Conservation (phyloP, 2,797 vertebrate genomes). For the Oophaga sylvatica region DNA sequence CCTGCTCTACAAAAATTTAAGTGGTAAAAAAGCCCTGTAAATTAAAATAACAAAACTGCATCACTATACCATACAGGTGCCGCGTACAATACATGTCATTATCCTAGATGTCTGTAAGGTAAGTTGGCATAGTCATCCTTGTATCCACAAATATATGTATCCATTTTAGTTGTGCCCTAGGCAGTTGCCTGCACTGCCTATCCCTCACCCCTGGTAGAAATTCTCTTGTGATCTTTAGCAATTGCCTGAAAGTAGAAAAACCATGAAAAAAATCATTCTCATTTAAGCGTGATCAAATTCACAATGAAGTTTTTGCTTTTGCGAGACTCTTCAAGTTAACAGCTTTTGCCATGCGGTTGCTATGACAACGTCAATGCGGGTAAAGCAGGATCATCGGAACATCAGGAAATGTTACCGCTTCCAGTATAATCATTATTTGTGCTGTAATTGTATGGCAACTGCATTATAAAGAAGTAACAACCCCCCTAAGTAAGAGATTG, state of each 20-base stretch:
- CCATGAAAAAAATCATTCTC: background rate
- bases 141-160: no score
- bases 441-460: constrained; percentile 19
- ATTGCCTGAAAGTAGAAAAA: background rate
- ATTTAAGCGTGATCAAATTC: background rate
- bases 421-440: constrained; percentile 13
- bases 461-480: constrained; percentile 6
- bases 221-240: background rate
- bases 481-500: background rate
- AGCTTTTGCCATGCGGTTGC: constrained; percentile 25
- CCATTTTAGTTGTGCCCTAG: background rate
- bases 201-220: background rate
- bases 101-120: no score
- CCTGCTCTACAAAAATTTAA: no score
- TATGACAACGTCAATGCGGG: constrained; percentile 23
- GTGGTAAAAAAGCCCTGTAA: no score
- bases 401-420: background rate
- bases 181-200: background rate
- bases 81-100: no score
- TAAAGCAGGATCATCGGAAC: background rate
- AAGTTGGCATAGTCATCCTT: no score
- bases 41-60: no score
- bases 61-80: no score
- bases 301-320: constrained; percentile 3
- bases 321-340: background rate